phyloP scores from a whole-genome alignment of 2,113 vertebrate genomes.

The Corythornis madagascariensis region DNA sequence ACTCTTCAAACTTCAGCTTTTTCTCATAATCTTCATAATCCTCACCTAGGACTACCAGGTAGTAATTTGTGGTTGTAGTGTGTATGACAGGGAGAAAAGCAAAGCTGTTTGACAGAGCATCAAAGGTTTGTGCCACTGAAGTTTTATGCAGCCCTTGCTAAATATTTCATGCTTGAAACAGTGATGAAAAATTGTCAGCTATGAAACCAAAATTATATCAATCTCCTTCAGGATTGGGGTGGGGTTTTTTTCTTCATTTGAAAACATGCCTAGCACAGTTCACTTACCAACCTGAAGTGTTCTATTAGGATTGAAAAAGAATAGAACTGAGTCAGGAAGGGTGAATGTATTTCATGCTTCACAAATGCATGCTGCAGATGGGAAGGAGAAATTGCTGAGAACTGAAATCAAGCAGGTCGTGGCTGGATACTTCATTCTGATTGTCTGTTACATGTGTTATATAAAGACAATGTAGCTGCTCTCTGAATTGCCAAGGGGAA shows the following conservation, averaged over 20 bases:
- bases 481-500: background rate
- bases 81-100: background rate
- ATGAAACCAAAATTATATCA: slow-evolving; percentile 47
- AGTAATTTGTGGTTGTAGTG: slow-evolving; percentile 15
- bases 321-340: background rate
- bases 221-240: background rate
- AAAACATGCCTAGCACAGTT: slow-evolving; percentile 37
- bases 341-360: background rate
- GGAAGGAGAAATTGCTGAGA: background rate
- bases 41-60: background rate
- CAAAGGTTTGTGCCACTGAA: slow-evolving; percentile 24
- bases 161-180: slow-evolving; percentile 45
- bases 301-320: background rate
- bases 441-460: background rate
- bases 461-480: background rate
- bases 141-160: slow-evolving; percentile 25
- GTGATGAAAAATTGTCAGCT: slow-evolving; percentile 44
- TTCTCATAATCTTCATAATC: slow-evolving; percentile 33
- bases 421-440: background rate
- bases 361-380: background rate
- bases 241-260: background rate
- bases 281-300: background rate
- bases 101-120: slow-evolving; percentile 27
- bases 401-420: slow-evolving; percentile 12
- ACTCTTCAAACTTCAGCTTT: slow-evolving; percentile 8